These are phyloP conservation scores for Echinops telfairi DNA, from an alignment of 2,113 vertebrate species.

Conservation along the genomic window DNA sequence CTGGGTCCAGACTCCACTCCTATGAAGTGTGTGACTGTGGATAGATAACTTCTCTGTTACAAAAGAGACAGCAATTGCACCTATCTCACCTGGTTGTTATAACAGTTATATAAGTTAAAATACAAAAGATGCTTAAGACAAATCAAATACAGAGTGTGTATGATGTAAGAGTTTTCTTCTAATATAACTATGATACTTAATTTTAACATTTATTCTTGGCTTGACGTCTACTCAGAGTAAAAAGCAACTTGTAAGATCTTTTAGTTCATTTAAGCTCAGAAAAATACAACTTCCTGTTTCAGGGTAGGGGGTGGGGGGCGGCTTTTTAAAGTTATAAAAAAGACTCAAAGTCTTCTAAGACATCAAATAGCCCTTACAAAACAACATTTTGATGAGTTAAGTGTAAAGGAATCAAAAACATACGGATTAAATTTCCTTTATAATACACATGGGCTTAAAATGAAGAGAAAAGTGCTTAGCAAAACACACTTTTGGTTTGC, in stretches of 20 bases:
- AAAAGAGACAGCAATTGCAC: neutral
- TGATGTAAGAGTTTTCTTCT: neutral
- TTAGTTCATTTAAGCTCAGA: constrained; percentile 66
- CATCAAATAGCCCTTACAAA: constrained; percentile 83
- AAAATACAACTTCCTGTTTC: constrained; percentile 78
- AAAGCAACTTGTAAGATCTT: neutral
- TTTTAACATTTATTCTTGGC: constrained; percentile 59
- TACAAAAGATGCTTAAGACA: constrained; percentile 37
- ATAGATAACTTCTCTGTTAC: neutral
- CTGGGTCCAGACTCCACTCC: neutral
- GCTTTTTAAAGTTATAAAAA: constrained; percentile 83
- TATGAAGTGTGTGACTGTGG: neutral
- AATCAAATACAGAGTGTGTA: neutral
- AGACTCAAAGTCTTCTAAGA: constrained; percentile 77
- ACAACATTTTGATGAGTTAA: constrained; percentile 85
- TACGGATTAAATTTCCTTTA: constrained; percentile 85
- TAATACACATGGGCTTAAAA: constrained; percentile 84
- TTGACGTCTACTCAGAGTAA: constrained; percentile 49
- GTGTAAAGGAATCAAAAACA: constrained; percentile 84
- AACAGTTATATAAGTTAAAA: constrained; percentile 53
- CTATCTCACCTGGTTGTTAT: neutral
- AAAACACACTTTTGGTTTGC: constrained; percentile 81
- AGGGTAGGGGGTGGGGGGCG: neutral
- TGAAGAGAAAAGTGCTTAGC: constrained; percentile 82
- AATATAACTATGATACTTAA: neutral